Conservation (phyloP, 2,797 vertebrate genomes). For the Dendrocincla tyrannina region DNA sequence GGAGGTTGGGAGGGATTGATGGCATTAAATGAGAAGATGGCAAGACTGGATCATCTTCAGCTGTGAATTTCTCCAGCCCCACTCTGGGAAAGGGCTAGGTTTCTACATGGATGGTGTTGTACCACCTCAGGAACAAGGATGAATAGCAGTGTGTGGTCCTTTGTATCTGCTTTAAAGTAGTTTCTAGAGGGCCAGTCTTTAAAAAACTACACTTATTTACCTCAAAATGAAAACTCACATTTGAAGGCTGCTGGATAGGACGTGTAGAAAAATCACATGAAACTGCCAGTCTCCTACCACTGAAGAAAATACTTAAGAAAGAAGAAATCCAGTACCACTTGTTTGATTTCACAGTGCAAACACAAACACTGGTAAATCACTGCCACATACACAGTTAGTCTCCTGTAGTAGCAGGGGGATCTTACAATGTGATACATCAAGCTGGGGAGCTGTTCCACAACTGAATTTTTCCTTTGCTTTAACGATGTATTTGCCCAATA, state of each 20-base stretch:
- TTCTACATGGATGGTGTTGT: not conserved
- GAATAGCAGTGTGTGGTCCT: not conserved
- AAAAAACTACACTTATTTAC: not conserved
- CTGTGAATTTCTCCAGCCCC: not conserved
- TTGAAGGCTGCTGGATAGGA: not conserved
- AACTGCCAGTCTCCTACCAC: fast-evolving
- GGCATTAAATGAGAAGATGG: not conserved
- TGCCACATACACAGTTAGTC: not conserved
- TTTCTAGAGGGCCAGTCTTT: not conserved
- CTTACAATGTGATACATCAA: not conserved
- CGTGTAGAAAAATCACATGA: not conserved
- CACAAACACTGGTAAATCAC: not conserved
- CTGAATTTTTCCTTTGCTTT: not conserved
- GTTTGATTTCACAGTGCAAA: not conserved
- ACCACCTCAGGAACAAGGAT: not conserved
- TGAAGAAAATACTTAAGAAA: not conserved
- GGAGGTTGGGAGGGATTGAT: not conserved
- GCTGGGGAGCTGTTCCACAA: not conserved
- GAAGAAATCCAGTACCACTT: not conserved
- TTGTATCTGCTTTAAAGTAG: not conserved
- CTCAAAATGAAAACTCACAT: not conserved
- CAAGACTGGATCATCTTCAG: not conserved
- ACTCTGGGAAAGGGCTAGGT: not conserved
- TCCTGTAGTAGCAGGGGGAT: not conserved
- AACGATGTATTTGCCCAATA: not conserved